These are phyloP conservation scores for Ametastegia equiseti DNA, from an alignment of 2,888 invertebrate genomes.

Conservation along the genomic window DNA sequence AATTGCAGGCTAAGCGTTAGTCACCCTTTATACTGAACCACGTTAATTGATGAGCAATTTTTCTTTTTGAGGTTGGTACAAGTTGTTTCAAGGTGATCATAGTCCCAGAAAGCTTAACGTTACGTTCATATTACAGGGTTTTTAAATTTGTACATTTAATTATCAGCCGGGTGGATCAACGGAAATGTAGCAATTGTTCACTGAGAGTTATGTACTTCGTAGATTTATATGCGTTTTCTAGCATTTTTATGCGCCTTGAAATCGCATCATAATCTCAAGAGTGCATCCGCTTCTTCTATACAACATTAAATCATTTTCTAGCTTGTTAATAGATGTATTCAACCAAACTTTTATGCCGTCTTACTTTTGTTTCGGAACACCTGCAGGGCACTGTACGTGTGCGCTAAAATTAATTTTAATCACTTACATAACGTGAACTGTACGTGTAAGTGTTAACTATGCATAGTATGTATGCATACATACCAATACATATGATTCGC, in stretches of 20 bases:
- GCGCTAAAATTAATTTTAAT: conserved; percentile 26
- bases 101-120: background rate
- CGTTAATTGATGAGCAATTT: background rate
- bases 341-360: background rate
- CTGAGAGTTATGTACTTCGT: background rate
- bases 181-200: background rate
- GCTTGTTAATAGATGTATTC: background rate
- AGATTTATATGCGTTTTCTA: background rate
- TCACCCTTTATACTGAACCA: background rate
- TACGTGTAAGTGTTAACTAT: background rate
- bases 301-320: background rate
- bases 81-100: background rate
- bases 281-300: background rate
- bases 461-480: background rate
- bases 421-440: conserved; percentile 1
- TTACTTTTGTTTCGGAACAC: conserved; percentile 26
- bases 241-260: background rate
- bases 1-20: background rate
- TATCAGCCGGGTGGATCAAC: background rate
- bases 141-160: background rate
- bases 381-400: background rate
- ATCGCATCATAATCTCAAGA: background rate
- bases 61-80: background rate
- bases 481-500: background rate
- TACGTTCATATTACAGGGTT: background rate